Base-by-base conservation (phyloP, 2,888 invertebrate species). In the Dorcus hopei region DNA sequence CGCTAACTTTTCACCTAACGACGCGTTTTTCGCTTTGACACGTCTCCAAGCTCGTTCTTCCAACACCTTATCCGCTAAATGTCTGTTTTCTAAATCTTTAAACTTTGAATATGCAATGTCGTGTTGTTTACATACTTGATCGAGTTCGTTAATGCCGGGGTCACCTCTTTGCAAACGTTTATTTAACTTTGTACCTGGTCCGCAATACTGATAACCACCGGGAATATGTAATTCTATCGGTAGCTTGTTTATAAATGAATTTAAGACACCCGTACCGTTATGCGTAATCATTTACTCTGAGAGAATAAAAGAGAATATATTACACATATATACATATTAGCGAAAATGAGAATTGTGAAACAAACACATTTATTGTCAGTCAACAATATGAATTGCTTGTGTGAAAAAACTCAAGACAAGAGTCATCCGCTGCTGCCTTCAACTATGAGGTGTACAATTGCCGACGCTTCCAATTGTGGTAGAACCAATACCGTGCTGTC, bases 401-500 rank as follows among this genome's bases (percentile, higher is more conserved):
- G n/a, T n/a, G n/a, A n/a, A n/a, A n/a, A n/a, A n/a, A n/a, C n/a
- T n/a, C n/a, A n/a, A n/a, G n/a, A 19, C 19, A 19, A 19, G 3
- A 19, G 3, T 16, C 42, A 42, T 14, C 8, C 42, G 3, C 42
- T 42, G 11, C 8, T 14, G 7, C 51, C 56, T 9, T 38, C 50
- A 11, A 48, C 38, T 8, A 9, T 52, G 40, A 47, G 57, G 8
- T 48, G 52, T 38, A 57, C 75, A 11, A 68, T 77, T 57, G 63
- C 69, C 6, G 75, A 75, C 9, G 72, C 74, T 42, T 72, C 71
- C 9, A 72, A 70, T 54, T 74, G 70, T 61, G 75, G 76, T 2
- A 77, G 77, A 66, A 74, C 74, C 3, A 76, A 76, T 58, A 63
- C 72, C 4, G 64, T 76, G 56, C 47, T 75, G 3, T 63, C 65